Evolutionary conservation across 2,888 invertebrate species (phyloP).

Genomic region (Pristionchus entomophagus): DNA sequence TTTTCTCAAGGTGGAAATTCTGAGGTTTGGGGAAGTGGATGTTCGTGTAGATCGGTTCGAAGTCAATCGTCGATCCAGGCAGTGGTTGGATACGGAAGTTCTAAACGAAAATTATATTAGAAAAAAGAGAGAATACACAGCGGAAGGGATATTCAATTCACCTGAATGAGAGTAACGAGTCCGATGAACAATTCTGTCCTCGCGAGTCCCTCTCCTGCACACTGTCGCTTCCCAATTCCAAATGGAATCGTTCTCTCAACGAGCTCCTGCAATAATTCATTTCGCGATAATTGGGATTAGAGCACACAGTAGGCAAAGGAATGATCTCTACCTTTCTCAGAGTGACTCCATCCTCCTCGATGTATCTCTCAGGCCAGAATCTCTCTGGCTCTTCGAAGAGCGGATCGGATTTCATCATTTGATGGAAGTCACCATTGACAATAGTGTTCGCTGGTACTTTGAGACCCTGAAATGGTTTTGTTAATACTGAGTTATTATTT

Average conservation of each 20-base stretch:
- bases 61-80: conserved; percentile 34
- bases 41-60: conserved; percentile 47
- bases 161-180: conserved; percentile 46
- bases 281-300: not conserved
- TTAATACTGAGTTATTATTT: not conserved
- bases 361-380: conserved; percentile 62
- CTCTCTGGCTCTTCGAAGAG: conserved; percentile 52
- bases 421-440: conserved; percentile 21
- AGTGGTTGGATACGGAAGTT: conserved; percentile 47
- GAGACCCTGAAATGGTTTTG: not conserved
- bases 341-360: conserved; percentile 55
- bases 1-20: not conserved
- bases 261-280: conserved; percentile 48
- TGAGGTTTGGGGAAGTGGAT: conserved; percentile 51
- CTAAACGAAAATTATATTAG: not conserved
- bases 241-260: conserved; percentile 58
- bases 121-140: not conserved
- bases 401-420: not conserved
- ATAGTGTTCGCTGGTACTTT: not conserved
- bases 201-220: conserved; percentile 64
- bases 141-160: not conserved
- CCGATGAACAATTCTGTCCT: conserved; percentile 60
- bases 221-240: conserved; percentile 58
- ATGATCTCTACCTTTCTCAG: conserved; percentile 53
- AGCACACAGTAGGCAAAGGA: not conserved